phyloP scores from a whole-genome alignment of 2,888 invertebrate species.

The Mylabris sibirica region DNA sequence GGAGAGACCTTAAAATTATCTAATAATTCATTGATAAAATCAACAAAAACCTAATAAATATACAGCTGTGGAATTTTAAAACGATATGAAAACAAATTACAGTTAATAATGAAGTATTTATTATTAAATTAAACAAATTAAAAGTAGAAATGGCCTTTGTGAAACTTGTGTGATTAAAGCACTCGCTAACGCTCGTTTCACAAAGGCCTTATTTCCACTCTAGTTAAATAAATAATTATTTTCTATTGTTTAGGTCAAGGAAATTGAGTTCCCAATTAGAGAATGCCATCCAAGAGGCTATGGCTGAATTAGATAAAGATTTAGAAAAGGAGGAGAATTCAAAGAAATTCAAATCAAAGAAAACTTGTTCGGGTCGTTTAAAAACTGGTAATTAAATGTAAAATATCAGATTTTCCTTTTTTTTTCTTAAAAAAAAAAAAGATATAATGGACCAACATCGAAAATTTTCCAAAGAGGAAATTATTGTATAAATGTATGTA shows the following conservation, averaged over 20 bases:
- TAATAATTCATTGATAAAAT: no score
- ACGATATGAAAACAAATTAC: no score
- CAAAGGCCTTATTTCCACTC: no score
- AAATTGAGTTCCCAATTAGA: slow-evolving; percentile 90
- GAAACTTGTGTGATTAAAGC: no score
- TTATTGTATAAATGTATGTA: slow-evolving; percentile 40
- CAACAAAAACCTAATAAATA: no score
- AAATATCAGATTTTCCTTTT: no score
- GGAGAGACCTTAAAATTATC: no score
- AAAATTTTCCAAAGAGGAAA: slow-evolving; percentile 35
- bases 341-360: slow-evolving; percentile 49
- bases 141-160: no score
- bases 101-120: no score
- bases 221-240: background rate
- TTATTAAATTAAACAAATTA: no score
- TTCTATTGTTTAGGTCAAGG: slow-evolving; percentile 75
- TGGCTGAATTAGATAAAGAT: slow-evolving; percentile 82
- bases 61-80: no score
- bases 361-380: slow-evolving; percentile 62
- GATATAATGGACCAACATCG: slow-evolving; percentile 56
- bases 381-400: slow-evolving; percentile 62
- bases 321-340: slow-evolving; percentile 49
- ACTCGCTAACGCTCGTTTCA: no score
- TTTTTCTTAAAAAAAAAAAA: slow-evolving; percentile 33
- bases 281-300: slow-evolving; percentile 92